Percentiles rank a stretch among this genome's conserved stretches.
These are phyloP conservation scores for Hypothenemus hampei DNA, from an alignment of 1,140 invertebrate species.

Conservation along the genomic window DNA sequence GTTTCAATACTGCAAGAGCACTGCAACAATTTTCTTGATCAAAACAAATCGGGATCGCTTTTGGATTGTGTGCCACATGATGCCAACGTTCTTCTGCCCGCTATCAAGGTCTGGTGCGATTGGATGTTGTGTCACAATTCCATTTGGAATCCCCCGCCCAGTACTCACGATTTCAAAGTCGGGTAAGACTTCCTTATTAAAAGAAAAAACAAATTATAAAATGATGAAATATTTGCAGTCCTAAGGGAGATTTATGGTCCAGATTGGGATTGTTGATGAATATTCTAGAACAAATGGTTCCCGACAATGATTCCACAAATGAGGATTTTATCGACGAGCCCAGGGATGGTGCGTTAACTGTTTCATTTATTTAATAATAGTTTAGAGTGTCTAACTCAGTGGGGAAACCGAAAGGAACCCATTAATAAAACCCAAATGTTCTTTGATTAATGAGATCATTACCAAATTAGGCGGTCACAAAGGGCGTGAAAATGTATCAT, in stretches of 20 bases:
- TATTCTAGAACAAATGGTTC: constrained; percentile 61
- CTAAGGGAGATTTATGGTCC: constrained; percentile 71
- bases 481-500: too few relatives aligned
- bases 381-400: too few relatives aligned
- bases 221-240: constrained; percentile 47
- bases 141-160: constrained; percentile 82
- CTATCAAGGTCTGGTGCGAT: constrained; percentile 86
- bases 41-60: constrained; percentile 5
- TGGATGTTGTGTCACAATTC: constrained; percentile 83
- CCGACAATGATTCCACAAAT: constrained; percentile 48
- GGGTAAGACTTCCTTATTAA: constrained; percentile 68
- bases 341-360: constrained; percentile 35
- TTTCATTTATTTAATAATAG: not conserved
- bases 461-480: too few relatives aligned
- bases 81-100: constrained; percentile 66
- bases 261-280: constrained; percentile 72
- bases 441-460: too few relatives aligned
- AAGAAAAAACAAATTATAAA: not conserved
- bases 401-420: too few relatives aligned
- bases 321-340: constrained; percentile 30
- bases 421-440: too few relatives aligned
- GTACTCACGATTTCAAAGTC: constrained; percentile 69
- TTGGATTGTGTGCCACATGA: constrained; percentile 54
- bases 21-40: constrained; percentile 38
- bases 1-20: constrained; percentile 65